Conservation (phyloP, 2,113 vertebrate species). For the Ciconia stormi region DNA sequence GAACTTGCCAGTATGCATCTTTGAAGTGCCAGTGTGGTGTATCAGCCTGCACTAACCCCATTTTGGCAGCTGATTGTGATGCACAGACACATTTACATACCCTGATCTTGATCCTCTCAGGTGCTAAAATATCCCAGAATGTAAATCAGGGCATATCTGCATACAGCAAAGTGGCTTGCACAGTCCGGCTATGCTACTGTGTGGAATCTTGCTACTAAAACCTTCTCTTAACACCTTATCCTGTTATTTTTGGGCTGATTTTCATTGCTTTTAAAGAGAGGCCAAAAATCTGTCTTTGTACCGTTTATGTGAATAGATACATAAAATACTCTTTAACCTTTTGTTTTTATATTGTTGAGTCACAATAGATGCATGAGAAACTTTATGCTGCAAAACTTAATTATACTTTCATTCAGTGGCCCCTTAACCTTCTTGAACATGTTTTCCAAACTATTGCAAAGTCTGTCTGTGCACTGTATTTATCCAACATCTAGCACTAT, state of each 20-base stretch:
- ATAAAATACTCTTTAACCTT: not conserved
- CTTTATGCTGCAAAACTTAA: not conserved
- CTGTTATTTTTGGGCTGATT: not conserved
- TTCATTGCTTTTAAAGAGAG: not conserved
- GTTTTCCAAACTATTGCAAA: not conserved
- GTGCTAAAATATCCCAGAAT: not conserved
- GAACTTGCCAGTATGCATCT: not conserved
- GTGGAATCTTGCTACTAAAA: not conserved
- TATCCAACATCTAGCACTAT: accelerated
- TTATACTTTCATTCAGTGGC: not conserved
- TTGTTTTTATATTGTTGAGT: not conserved
- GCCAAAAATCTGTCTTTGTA: not conserved
- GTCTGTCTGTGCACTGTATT: not conserved
- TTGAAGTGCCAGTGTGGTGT: not conserved
- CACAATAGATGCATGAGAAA: not conserved
- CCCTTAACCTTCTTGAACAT: not conserved
- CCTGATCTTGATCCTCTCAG: not conserved
- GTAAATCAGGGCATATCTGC: not conserved
- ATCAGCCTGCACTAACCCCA: not conserved
- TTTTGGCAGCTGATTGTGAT: not conserved
- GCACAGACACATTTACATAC: not conserved
- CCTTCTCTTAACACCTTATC: not conserved
- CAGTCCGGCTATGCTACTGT: not conserved
- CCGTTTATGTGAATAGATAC: not conserved
- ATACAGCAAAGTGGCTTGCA: not conserved